These are phyloP conservation scores for Apostichopus parvimensis DNA, from an alignment of 35 echinoderm and acorn worm species.

Conservation along the genomic window DNA sequence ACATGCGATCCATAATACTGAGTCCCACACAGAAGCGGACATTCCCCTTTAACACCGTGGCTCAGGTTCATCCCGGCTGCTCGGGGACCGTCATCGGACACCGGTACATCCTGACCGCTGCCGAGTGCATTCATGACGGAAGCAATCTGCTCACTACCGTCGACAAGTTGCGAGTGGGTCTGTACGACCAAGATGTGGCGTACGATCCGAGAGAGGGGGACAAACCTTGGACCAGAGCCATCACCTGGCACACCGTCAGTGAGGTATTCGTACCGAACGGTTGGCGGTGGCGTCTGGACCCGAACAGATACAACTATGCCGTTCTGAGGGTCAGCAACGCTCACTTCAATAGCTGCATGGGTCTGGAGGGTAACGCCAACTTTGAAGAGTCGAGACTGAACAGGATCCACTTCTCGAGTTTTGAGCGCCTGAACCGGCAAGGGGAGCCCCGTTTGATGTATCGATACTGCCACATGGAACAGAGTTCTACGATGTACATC, in stretches of 20 bases:
- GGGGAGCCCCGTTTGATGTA: slow-evolving; percentile 37
- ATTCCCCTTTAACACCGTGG: slow-evolving; percentile 58
- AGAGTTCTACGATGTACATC: slow-evolving; percentile 26
- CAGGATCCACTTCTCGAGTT: slow-evolving; percentile 69
- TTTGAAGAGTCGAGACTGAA: neutral
- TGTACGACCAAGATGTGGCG: neutral
- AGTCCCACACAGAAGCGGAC: slow-evolving; percentile 32
- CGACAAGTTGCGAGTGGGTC: slow-evolving; percentile 46
- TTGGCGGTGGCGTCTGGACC: slow-evolving; percentile 37
- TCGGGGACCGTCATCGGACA: slow-evolving; percentile 64
- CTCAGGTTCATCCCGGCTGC: slow-evolving; percentile 53
- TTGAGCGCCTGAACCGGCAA: slow-evolving; percentile 23
- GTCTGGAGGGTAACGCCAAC: slow-evolving; percentile 39
- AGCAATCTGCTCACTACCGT: neutral
- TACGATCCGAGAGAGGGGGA: neutral
- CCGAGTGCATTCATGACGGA: slow-evolving; percentile 69
- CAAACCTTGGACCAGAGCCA: neutral
- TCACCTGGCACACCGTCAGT: slow-evolving; percentile 45
- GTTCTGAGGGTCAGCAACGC: slow-evolving; percentile 30
- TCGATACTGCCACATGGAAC: slow-evolving; percentile 44
- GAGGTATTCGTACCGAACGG: slow-evolving; percentile 60
- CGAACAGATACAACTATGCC: slow-evolving; percentile 62
- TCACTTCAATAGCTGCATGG: slow-evolving; percentile 65
- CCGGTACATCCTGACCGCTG: slow-evolving; percentile 61
- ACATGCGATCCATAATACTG: slow-evolving; percentile 26